These are phyloP conservation scores for Dreissena rostriformis DNA, from an alignment of 1,140 invertebrate species.

Conservation along the genomic window DNA sequence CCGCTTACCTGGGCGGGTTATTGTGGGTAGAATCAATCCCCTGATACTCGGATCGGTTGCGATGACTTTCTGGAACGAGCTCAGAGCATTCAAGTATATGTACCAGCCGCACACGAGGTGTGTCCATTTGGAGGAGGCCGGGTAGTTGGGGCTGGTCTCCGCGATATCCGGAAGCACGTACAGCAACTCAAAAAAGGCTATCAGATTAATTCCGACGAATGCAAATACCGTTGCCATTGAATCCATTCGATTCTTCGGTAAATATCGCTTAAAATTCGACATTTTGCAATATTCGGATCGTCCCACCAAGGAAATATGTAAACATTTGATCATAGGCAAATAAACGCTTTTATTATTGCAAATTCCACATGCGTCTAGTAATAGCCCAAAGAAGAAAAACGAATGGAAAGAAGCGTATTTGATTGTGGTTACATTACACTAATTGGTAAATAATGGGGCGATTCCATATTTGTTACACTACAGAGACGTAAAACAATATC, in stretches of 20 bases:
- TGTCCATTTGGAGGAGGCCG: constrained; percentile 11
- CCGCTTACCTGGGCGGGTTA: constrained; percentile 54
- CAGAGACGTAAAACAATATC: too few relatives aligned
- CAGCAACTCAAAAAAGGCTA: constrained; percentile 40
- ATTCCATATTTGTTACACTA: too few relatives aligned
- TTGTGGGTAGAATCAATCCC: constrained; percentile 65
- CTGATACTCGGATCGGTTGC: constrained; percentile 57
- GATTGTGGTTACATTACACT: too few relatives aligned
- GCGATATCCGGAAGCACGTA: constrained; percentile 2
- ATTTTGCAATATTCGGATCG: background rate
- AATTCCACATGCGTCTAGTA: too few relatives aligned
- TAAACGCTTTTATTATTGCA: too few relatives aligned
- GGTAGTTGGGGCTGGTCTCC: background rate
- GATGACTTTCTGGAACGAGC: constrained; percentile 61
- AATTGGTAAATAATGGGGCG: too few relatives aligned
- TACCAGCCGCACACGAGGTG: constrained; percentile 60
- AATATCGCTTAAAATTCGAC: constrained; percentile 18
- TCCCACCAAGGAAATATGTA: too few relatives aligned
- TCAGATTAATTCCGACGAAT: constrained; percentile 42
- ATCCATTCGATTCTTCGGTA: constrained; percentile 39
- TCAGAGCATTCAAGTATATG: constrained; percentile 62
- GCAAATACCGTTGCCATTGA: constrained; percentile 37
- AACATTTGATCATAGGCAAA: too few relatives aligned
- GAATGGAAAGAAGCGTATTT: too few relatives aligned
- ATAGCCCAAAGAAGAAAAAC: too few relatives aligned